Conservation (phyloP, 2,888 invertebrate genomes). For the Pristionchus entomophagus region DNA sequence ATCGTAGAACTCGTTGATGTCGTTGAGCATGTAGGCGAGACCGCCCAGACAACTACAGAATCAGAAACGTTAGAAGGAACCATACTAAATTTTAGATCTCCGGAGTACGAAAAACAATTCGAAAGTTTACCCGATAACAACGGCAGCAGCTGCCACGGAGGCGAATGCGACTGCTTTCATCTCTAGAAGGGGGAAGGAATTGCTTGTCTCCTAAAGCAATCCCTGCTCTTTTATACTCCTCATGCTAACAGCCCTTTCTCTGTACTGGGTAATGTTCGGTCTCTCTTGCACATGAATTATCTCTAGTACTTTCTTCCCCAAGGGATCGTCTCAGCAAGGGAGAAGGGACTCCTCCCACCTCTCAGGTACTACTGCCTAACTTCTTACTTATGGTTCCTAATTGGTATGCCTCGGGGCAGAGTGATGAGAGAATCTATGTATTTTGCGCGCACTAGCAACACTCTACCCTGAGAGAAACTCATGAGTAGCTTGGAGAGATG, state of each 20-base stretch:
- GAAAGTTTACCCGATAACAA: constrained; percentile 34
- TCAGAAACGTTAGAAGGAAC: no score
- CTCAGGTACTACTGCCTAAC: no score
- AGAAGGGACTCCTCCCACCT: not conserved
- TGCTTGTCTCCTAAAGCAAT: not conserved
- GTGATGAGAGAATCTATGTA: not conserved
- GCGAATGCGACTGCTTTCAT: constrained; percentile 40
- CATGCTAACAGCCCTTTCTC: not conserved
- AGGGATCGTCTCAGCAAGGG: not conserved
- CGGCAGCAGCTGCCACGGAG: constrained; percentile 34
- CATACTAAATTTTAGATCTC: no score
- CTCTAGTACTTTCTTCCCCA: not conserved
- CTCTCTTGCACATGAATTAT: not conserved
- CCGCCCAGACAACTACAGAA: constrained; percentile 38
- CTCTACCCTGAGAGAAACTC: no score
- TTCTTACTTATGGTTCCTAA: no score
- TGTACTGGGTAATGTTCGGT: not conserved
- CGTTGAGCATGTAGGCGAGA: constrained; percentile 49
- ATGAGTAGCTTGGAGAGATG: no score
- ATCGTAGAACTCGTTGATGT: constrained; percentile 48
- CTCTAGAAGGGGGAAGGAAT: not conserved
- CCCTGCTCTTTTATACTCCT: constrained; percentile 40
- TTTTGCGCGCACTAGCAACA: no score
- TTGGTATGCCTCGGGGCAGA: not conserved
- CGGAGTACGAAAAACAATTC: not conserved